phyloP scores from a whole-genome alignment of 2,113 vertebrate genomes.

The Girardinichthys multiradiatus region DNA sequence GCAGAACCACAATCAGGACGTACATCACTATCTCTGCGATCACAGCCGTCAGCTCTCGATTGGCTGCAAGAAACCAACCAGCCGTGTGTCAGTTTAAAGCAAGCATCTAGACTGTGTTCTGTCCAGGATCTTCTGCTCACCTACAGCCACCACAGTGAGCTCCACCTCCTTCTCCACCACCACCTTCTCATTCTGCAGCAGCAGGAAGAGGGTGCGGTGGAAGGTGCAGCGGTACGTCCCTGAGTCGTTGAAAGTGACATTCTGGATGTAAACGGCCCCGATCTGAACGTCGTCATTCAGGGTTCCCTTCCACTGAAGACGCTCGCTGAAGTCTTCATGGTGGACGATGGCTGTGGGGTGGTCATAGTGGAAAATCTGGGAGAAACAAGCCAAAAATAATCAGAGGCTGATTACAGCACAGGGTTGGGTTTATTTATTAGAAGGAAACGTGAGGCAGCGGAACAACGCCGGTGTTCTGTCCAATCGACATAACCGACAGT shows the following conservation, averaged over 20 bases:
- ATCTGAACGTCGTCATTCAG: slow-evolving; percentile 82
- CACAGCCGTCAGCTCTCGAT: slow-evolving; percentile 84
- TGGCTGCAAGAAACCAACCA: slow-evolving; percentile 72
- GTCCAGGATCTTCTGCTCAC: slow-evolving; percentile 60
- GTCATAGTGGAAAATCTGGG: slow-evolving; percentile 86
- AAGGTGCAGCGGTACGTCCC: slow-evolving; percentile 86
- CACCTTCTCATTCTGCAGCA: slow-evolving; percentile 59
- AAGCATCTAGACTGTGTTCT: background rate
- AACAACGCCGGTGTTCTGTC: no score
- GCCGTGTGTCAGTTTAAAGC: background rate
- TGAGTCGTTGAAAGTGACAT: slow-evolving; percentile 84
- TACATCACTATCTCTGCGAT: slow-evolving; percentile 92
- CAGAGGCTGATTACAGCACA: background rate
- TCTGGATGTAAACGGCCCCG: slow-evolving; percentile 82
- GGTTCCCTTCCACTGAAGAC: slow-evolving; percentile 85
- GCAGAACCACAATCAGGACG: slow-evolving; percentile 86
- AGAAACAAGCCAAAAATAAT: background rate
- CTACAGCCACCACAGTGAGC: slow-evolving; percentile 82
- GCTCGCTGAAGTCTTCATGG: slow-evolving; percentile 76
- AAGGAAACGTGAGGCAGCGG: no score
- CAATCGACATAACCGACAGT: no score
- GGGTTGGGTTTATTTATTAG: no score
- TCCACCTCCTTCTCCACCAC: slow-evolving; percentile 83
- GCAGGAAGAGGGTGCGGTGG: slow-evolving; percentile 81
- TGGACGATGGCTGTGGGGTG: slow-evolving; percentile 68